Conservation (phyloP, 2,888 invertebrate species). For the Papilio elwesi region DNA sequence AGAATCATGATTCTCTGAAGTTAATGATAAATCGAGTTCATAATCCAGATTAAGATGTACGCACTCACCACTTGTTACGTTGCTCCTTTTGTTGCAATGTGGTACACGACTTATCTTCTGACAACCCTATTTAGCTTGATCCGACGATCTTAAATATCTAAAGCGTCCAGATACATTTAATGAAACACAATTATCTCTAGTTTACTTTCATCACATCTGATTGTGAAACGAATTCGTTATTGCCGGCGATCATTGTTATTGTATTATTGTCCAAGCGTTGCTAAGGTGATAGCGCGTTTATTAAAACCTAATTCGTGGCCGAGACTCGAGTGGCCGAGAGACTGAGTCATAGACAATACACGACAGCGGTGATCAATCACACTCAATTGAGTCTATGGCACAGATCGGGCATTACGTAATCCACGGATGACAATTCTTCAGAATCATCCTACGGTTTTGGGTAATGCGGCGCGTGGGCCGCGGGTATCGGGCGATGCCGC, state of each 20-base stretch:
- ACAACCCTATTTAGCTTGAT: too few relatives aligned
- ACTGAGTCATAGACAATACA: slow-evolving; percentile 65
- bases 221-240: not conserved
- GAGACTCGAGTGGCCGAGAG: not conserved
- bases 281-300: slow-evolving; percentile 33
- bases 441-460: slow-evolving; percentile 35
- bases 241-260: not conserved
- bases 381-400: slow-evolving; percentile 62
- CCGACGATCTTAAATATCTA: too few relatives aligned
- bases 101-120: too few relatives aligned
- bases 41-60: too few relatives aligned
- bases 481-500: slow-evolving; percentile 20
- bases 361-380: slow-evolving; percentile 70
- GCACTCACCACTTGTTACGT: too few relatives aligned
- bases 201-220: too few relatives aligned
- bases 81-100: too few relatives aligned
- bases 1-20: too few relatives aligned
- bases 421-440: slow-evolving; percentile 57
- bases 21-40: too few relatives aligned
- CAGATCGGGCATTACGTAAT: slow-evolving; percentile 63
- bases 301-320: slow-evolving; percentile 32
- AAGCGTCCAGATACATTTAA: too few relatives aligned
- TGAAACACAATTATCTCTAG: too few relatives aligned
- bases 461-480: slow-evolving; percentile 26
- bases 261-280: not conserved